These are phyloP conservation scores for Panthera leo DNA, from an alignment of 2,113 vertebrate species.

Conservation along the genomic window DNA sequence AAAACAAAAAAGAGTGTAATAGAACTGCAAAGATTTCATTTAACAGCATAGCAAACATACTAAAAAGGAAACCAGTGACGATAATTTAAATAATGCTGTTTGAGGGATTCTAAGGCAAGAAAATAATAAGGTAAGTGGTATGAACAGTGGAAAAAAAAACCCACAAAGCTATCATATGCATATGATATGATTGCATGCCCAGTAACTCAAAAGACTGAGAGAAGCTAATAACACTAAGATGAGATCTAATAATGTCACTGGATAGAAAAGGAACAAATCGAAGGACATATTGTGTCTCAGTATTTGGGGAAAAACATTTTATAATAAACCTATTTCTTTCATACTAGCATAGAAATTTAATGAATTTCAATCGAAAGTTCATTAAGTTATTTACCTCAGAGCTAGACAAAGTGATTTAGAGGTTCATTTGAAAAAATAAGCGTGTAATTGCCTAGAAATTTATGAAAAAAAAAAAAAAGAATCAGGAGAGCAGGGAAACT, in stretches of 20 bases:
- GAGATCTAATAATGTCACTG: not conserved
- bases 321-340: not conserved
- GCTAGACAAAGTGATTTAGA: not conserved
- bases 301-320: not conserved
- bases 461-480: not conserved
- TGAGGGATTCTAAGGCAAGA: not conserved
- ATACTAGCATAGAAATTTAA: not conserved
- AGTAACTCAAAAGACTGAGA: not conserved
- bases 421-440: constrained; percentile 9
- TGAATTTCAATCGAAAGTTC: constrained; percentile 10
- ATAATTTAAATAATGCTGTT: not conserved
- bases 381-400: constrained; percentile 1
- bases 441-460: not conserved
- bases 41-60: not conserved
- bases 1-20: not conserved
- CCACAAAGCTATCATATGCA: not conserved
- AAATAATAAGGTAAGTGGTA: not conserved
- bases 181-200: not conserved
- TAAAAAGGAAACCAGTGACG: not conserved
- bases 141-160: not conserved
- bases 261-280: not conserved
- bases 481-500: not conserved
- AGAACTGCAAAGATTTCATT: not conserved
- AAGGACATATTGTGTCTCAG: not conserved
- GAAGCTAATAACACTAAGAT: not conserved